Evolutionary conservation across 2,888 invertebrate species (phyloP).

Genomic region (Melangyna quadrimaculata): DNA sequence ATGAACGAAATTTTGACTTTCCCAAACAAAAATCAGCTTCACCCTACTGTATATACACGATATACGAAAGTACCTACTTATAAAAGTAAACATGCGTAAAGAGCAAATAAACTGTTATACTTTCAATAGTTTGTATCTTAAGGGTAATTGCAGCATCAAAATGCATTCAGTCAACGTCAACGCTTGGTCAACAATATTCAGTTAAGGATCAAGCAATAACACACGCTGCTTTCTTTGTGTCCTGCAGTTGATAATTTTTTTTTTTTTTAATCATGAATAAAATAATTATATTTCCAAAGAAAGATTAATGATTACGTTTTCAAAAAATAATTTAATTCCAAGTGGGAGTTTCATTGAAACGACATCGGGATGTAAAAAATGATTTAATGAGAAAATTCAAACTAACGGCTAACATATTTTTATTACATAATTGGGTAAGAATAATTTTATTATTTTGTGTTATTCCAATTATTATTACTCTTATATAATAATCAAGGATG

Average conservation of each 20-base stretch:
- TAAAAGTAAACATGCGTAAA: conserved; percentile 31
- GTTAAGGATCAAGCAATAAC: background rate
- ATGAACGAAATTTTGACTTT: too few relatives aligned
- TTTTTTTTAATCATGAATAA: too few relatives aligned
- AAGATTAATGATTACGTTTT: background rate
- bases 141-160: background rate
- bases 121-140: background rate
- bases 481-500: too few relatives aligned
- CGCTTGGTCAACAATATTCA: background rate
- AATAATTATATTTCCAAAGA: background rate
- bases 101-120: background rate
- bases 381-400: background rate
- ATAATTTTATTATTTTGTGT: background rate
- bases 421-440: background rate
- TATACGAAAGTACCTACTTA: background rate
- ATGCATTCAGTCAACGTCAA: conserved; percentile 9
- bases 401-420: background rate
- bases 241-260: too few relatives aligned
- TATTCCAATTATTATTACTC: background rate
- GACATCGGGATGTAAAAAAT: background rate
- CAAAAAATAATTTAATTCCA: background rate
- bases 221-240: background rate
- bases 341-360: background rate
- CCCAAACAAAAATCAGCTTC: background rate
- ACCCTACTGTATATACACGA: too few relatives aligned